Evolutionary conservation across 2,797 vertebrate species (phyloP).

Genomic region (Neosalanx taihuensis): DNA sequence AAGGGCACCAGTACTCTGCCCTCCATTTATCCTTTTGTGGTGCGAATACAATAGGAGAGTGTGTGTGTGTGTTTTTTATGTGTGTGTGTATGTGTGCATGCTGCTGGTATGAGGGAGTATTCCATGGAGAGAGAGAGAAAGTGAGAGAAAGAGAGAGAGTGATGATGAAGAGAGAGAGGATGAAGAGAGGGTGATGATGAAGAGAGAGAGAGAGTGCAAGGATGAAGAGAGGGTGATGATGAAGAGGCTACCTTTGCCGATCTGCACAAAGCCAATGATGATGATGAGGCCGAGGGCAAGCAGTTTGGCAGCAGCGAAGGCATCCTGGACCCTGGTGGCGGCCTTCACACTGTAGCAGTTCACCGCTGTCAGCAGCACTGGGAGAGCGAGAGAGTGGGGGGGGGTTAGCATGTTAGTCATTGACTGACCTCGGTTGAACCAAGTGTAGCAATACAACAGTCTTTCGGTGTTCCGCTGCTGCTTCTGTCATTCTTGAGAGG

Average conservation of each 20-base stretch:
- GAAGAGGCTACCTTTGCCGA: slow-evolving; percentile 70
- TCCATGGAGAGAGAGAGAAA: not conserved
- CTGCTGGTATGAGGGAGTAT: too few relatives aligned
- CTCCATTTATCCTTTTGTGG: not conserved
- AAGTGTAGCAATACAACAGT: too few relatives aligned
- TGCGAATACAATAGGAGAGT: slow-evolving; percentile 51
- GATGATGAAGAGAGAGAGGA: not conserved
- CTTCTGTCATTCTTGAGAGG: not conserved
- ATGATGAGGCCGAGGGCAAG: slow-evolving; percentile 90
- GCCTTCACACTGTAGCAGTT: slow-evolving; percentile 98
- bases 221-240: not conserved
- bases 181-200: not conserved
- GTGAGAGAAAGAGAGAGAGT: slow-evolving; percentile 86
- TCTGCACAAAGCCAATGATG: slow-evolving; percentile 88
- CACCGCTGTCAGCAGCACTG: slow-evolving; percentile 88
- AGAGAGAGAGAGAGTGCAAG: slow-evolving; percentile 1
- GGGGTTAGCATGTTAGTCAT: not conserved
- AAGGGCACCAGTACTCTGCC: slow-evolving; percentile 17
- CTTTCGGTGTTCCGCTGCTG: too few relatives aligned
- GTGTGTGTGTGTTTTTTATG: slow-evolving; percentile 38
- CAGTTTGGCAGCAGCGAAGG: slow-evolving; percentile 91
- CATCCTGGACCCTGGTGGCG: slow-evolving; percentile 92
- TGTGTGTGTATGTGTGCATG: too few relatives aligned
- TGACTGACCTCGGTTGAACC: not conserved
- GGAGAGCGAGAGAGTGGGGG: slow-evolving; percentile 6